Conservation (phyloP, 1,140 invertebrate species). For the Procambarus virginalis region DNA sequence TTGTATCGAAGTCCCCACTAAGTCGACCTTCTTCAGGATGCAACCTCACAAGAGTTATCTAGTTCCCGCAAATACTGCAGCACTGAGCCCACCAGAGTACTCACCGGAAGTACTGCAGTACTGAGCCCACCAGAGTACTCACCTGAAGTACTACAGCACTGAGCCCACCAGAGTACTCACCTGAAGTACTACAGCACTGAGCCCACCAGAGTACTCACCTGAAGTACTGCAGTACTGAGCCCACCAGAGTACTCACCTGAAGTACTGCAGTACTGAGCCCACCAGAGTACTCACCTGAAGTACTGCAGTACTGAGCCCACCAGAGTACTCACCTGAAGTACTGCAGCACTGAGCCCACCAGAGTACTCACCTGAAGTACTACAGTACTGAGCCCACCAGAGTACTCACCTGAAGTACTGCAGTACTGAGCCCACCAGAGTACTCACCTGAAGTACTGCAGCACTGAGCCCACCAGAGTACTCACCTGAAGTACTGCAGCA, state of each 20-base stretch:
- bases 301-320: too few species aligned
- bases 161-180: background rate
- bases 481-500: constrained; percentile 28
- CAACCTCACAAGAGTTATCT: background rate
- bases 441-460: background rate
- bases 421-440: too few species aligned
- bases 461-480: background rate
- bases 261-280: too few species aligned
- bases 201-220: background rate
- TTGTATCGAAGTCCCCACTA: too few species aligned
- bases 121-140: background rate
- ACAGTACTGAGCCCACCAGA: too few species aligned
- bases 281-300: background rate
- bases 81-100: background rate
- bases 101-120: background rate
- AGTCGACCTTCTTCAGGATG: too few species aligned
- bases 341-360: too few species aligned
- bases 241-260: background rate
- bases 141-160: background rate
- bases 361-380: background rate
- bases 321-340: background rate
- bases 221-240: too few species aligned
- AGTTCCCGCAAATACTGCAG: background rate
- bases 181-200: background rate
- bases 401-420: background rate